Conservation (phyloP, 2,797 vertebrate species). For the Acipenser ruthenus region DNA sequence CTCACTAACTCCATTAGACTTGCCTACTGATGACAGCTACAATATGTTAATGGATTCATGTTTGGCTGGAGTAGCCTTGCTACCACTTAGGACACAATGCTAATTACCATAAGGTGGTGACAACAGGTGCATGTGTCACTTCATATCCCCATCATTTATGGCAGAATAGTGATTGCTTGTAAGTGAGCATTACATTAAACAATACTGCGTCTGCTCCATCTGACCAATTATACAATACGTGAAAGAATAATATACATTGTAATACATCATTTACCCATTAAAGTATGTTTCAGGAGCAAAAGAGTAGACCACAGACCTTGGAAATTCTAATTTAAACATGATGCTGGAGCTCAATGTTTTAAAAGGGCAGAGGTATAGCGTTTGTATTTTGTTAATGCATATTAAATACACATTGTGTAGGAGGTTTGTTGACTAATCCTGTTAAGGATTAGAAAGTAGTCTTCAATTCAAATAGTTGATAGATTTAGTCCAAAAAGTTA, state of each 20-base stretch:
- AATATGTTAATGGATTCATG: constrained; percentile 71
- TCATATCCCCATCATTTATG: constrained; percentile 51
- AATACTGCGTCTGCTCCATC: not conserved
- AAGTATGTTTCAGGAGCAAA: too few species aligned
- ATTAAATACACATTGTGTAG: too few species aligned
- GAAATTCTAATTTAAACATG: too few species aligned
- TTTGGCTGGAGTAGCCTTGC: constrained; percentile 52
- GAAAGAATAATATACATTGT: not conserved
- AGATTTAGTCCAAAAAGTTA: not conserved
- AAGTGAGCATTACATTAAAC: not conserved
- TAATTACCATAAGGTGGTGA: constrained; percentile 69
- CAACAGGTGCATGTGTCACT: constrained; percentile 73
- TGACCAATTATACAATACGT: not conserved
- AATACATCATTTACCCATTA: too few species aligned
- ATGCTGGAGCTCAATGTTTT: too few species aligned
- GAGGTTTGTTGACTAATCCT: too few species aligned
- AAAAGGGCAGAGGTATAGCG: too few species aligned
- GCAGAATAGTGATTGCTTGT: constrained; percentile 47
- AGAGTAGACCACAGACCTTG: too few species aligned
- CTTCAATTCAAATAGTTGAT: not conserved
- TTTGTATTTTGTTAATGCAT: too few species aligned
- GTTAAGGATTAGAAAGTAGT: not conserved
- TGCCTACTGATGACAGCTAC: constrained; percentile 66
- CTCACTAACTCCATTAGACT: constrained; percentile 54
- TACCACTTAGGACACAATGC: constrained; percentile 65